These are phyloP conservation scores for Oreochromis mossambicus DNA, from an alignment of 2,797 vertebrate species.

Conservation along the genomic window DNA sequence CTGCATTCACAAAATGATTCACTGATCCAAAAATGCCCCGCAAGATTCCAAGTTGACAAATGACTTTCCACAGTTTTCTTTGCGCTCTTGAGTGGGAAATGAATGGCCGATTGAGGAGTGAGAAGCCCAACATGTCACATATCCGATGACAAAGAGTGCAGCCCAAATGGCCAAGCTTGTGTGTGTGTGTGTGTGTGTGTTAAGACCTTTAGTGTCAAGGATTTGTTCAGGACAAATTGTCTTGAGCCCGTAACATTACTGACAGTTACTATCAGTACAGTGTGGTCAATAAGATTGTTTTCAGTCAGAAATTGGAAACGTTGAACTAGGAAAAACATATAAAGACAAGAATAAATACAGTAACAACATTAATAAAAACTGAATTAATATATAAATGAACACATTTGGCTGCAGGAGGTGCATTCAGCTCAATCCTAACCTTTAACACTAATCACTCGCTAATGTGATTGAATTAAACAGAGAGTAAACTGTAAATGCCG, in stretches of 20 bases:
- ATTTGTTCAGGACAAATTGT: slow-evolving; percentile 29
- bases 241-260: slow-evolving; percentile 27
- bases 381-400: neutral
- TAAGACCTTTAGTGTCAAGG: slow-evolving; percentile 50
- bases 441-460: neutral
- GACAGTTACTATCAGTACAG: slow-evolving; percentile 17
- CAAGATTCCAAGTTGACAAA: slow-evolving; percentile 55
- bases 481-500: neutral
- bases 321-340: neutral
- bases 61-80: slow-evolving; percentile 35
- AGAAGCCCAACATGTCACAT: slow-evolving; percentile 30
- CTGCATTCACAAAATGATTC: slow-evolving; percentile 44
- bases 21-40: slow-evolving; percentile 40
- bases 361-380: neutral
- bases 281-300: neutral
- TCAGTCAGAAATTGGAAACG: neutral
- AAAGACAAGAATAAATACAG: neutral
- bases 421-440: neutral
- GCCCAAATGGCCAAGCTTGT: slow-evolving; percentile 9
- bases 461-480: neutral
- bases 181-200: neutral
- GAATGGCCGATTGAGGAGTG: slow-evolving; percentile 7
- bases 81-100: slow-evolving; percentile 16
- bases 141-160: slow-evolving; percentile 44
- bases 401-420: neutral